Evolutionary conservation across 2,797 vertebrate species (phyloP), one percentile per base, ranked within the genome.

Genomic region (Octomys mimax): DNA sequence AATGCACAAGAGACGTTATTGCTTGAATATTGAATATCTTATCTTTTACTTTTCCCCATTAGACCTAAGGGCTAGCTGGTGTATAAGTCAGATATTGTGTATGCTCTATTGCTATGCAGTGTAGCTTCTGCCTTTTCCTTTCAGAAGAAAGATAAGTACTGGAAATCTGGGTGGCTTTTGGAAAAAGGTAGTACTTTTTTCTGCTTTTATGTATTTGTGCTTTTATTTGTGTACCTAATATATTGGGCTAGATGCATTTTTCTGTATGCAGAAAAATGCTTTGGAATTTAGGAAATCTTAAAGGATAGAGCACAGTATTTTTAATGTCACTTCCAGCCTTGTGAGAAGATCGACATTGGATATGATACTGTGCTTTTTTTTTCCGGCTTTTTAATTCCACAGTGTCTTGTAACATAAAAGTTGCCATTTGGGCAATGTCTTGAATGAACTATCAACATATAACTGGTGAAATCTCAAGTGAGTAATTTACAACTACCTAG

Each of bases 251-350:
- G 36, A 22, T 85, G 28, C 3, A 42, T 33, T 77, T 94, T 92
- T 94, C 24, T 94, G 39, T 86, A 62, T 59, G 81, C n/a, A n/a
- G n/a, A n/a, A n/a, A n/a, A 66, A n/a, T 90, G 12, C n/a, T 82
- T 19, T 77, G 36, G 79, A 91, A 57, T 84, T 96, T 92, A 95
- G 81, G 79, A 93, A 78, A 78, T 95, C 61, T n/a, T 95, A 84
- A 87, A 95, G 93, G 66, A 36, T 10, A 86, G 24, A 46, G 2
- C 7, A 54, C 31, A 64, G 59, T 92, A 71, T 95, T 95, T 90
- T 75, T 68, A 71, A 39, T 79, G 42, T 80, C 59, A 46, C 52
- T 93, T 91, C 46, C 77, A 64, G 57, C 28, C 62, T 39, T 95
- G 42, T 79, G 52, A 95, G 62, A 95, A 16, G 26, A 57, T 91